Evolutionary conservation across 2,113 vertebrate genomes (phyloP).

Genomic region (Hemiscyllium ocellatum): DNA sequence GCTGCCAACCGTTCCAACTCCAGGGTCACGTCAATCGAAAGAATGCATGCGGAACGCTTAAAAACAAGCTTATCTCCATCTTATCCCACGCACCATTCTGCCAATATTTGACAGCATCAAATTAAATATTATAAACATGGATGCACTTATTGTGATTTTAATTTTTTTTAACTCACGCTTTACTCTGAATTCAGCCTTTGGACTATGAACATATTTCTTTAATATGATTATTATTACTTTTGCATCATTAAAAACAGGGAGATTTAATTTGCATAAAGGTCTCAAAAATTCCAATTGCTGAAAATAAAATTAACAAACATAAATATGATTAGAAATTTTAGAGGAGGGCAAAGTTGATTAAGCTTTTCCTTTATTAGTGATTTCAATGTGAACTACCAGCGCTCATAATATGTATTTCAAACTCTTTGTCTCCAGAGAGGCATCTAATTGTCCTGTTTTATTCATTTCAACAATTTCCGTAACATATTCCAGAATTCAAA

Average conservation of each 20-base stretch:
- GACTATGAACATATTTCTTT: no score
- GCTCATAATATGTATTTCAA: no score
- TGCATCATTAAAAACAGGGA: not conserved
- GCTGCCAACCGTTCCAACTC: not conserved
- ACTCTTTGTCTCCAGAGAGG: no score
- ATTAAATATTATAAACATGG: not conserved
- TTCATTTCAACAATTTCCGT: no score
- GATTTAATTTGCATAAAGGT: not conserved
- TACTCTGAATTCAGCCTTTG: no score
- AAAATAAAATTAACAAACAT: not conserved
- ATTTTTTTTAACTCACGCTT: not conserved
- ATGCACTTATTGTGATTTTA: not conserved
- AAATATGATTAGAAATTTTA: not conserved
- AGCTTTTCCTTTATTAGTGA: no score
- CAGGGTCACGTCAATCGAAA: not conserved
- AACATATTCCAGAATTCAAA: no score
- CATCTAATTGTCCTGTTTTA: no score
- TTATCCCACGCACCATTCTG: not conserved
- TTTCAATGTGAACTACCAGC: no score
- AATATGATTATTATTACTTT: not conserved
- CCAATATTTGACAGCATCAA: not conserved
- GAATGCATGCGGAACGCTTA: not conserved
- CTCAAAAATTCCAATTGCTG: not conserved
- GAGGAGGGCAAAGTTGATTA: no score
- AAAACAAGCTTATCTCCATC: not conserved